Conservation (phyloP, 1,140 invertebrate species). For the Bombus ignitus region DNA sequence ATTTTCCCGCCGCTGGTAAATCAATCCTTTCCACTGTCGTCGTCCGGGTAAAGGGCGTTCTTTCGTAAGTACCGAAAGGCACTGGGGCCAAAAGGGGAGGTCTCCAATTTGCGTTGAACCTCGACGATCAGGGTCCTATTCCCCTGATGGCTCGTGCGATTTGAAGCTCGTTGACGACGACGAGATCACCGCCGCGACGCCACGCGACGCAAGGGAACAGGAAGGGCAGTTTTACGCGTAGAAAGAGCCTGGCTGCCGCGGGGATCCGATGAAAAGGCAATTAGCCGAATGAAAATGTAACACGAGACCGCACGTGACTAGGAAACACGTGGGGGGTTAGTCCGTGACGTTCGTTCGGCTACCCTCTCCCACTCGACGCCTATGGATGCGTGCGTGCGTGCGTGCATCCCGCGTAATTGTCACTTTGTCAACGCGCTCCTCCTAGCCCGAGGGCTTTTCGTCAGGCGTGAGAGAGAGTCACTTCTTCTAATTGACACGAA, state of each 20-base stretch:
- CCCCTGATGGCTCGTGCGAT: slow-evolving; percentile 47
- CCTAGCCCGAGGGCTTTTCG: slow-evolving; percentile 45
- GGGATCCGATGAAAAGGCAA: slow-evolving; percentile 77
- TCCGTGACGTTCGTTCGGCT: neutral
- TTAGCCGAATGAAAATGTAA: slow-evolving; percentile 83
- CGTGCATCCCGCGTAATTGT: slow-evolving; percentile 75
- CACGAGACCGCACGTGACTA: slow-evolving; percentile 82
- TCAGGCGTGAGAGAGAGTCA: slow-evolving; percentile 61
- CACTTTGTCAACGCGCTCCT: slow-evolving; percentile 78
- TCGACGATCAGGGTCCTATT: slow-evolving; percentile 34
- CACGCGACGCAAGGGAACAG: neutral
- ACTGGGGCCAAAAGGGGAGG: slow-evolving; percentile 27
- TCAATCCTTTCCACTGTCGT: slow-evolving; percentile 38
- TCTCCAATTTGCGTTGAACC: slow-evolving; percentile 63
- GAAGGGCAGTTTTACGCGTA: slow-evolving; percentile 24
- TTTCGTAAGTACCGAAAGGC: slow-evolving; percentile 25
- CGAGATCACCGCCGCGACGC: slow-evolving; percentile 10
- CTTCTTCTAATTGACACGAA: slow-evolving; percentile 71
- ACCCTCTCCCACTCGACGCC: neutral
- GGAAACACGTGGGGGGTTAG: slow-evolving; percentile 53
- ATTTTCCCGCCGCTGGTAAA: slow-evolving; percentile 25
- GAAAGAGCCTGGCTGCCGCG: slow-evolving; percentile 22
- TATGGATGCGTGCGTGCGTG: slow-evolving; percentile 47
- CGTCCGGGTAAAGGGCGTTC: slow-evolving; percentile 22
- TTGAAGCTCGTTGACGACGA: slow-evolving; percentile 57